Percentiles rank a stretch among this genome's conserved stretches.
phyloP scores from a whole-genome alignment of 2,888 invertebrate genomes.

The Pseudolycoriella hygida region DNA sequence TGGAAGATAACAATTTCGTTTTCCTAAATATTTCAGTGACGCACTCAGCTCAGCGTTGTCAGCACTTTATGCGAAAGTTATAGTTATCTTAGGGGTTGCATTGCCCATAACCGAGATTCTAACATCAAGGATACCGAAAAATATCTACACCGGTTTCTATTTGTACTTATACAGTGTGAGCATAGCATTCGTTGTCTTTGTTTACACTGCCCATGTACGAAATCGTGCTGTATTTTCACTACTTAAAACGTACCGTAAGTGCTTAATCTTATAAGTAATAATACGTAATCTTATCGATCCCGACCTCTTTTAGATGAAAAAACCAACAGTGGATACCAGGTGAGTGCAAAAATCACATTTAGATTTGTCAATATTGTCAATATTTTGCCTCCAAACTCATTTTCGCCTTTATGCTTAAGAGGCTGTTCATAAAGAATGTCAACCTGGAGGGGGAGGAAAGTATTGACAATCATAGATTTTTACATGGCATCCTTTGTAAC shows the following conservation, averaged over 20 bases:
- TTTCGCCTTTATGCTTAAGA: too few species aligned
- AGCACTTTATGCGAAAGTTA: slow-evolving; percentile 66
- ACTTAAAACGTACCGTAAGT: slow-evolving; percentile 33
- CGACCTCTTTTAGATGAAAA: background rate
- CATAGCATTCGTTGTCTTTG: slow-evolving; percentile 55
- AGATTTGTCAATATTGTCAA: too few species aligned
- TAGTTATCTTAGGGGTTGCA: slow-evolving; percentile 69
- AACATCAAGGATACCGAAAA: slow-evolving; percentile 52
- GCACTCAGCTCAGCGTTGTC: slow-evolving; percentile 56
- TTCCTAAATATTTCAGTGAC: slow-evolving; percentile 34
- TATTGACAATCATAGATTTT: too few species aligned
- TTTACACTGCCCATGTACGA: slow-evolving; percentile 46
- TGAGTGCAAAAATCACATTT: too few species aligned
- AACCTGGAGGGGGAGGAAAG: too few species aligned
- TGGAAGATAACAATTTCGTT: background rate
- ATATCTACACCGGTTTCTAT: slow-evolving; percentile 72
- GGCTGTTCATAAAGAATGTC: too few species aligned
- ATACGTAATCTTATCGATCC: background rate
- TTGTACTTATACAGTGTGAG: slow-evolving; percentile 63
- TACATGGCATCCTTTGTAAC: too few species aligned
- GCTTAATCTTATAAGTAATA: background rate
- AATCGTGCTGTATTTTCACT: slow-evolving; percentile 44
- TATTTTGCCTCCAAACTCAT: too few species aligned
- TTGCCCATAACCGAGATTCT: slow-evolving; percentile 78
- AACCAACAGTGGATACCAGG: background rate